Evolutionary conservation across 2,797 vertebrate genomes (phyloP).

Genomic region (Chelon auratus): DNA sequence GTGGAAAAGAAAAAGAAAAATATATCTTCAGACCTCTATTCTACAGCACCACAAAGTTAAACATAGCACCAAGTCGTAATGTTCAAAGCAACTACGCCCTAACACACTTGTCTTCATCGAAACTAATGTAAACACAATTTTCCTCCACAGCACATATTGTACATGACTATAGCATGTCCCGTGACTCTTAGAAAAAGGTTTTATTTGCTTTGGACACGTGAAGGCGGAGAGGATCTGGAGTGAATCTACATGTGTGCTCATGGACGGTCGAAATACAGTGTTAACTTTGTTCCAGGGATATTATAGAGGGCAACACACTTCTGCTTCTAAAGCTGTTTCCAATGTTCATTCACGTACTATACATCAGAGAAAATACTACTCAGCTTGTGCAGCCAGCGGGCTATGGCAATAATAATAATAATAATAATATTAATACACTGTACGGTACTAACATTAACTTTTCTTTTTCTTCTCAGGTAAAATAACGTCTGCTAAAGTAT

Average conservation of each 20-base stretch:
- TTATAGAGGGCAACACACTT: constrained; percentile 77
- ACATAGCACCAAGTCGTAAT: constrained; percentile 89
- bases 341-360: constrained; percentile 80
- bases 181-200: constrained; percentile 67
- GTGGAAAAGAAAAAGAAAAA: constrained; percentile 48
- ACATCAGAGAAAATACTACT: constrained; percentile 80
- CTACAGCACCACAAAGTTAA: constrained; percentile 89
- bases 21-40: constrained; percentile 79
- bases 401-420: constrained; percentile 71
- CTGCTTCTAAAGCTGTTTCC: constrained; percentile 82
- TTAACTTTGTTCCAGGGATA: constrained; percentile 73
- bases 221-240: constrained; percentile 74
- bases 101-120: constrained; percentile 77
- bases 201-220: constrained; percentile 77
- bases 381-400: constrained; percentile 82
- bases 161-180: constrained; percentile 77
- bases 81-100: constrained; percentile 85
- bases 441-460: constrained; percentile 78
- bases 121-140: constrained; percentile 86
- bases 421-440: constrained; percentile 66
- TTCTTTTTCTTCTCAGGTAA: constrained; percentile 78
- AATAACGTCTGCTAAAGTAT: constrained; percentile 81
- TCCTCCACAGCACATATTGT: constrained; percentile 77
- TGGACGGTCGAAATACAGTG: constrained; percentile 73
- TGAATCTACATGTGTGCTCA: constrained; percentile 79